Evolutionary conservation across 2,888 invertebrate genomes (phyloP).

Genomic region (Conomelus anceps): DNA sequence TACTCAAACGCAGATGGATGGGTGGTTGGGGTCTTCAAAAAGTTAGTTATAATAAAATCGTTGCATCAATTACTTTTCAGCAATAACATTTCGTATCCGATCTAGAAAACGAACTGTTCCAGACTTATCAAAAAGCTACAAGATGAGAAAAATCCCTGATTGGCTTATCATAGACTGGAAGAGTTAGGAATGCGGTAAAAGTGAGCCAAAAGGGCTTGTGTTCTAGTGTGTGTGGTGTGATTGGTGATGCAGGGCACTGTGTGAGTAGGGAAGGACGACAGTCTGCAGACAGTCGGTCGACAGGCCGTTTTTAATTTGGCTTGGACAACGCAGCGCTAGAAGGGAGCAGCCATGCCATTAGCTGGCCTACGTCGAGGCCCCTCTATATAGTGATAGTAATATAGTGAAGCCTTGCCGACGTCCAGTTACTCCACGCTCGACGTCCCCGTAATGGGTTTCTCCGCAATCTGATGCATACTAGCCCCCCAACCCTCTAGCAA

Average conservation of each 20-base stretch:
- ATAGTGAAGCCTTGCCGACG: too few relatives aligned
- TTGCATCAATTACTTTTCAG: too few relatives aligned
- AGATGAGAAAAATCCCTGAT: not conserved
- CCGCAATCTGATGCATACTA: not conserved
- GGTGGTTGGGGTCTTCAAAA: too few relatives aligned
- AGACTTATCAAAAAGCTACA: too few relatives aligned
- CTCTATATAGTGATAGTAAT: too few relatives aligned
- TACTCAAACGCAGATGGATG: too few relatives aligned
- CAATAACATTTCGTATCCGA: too few relatives aligned
- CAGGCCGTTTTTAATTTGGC: not conserved
- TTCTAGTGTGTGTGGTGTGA: not conserved
- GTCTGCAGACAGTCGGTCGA: not conserved
- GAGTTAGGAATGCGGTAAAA: not conserved
- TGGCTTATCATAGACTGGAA: not conserved
- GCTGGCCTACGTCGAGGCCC: not conserved
- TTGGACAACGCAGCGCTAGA: not conserved
- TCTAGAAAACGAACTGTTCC: too few relatives aligned
- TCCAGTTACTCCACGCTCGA: not conserved
- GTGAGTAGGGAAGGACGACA: not conserved
- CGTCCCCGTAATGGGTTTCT: constrained; percentile 2
- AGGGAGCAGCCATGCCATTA: constrained; percentile 2
- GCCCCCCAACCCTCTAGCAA: not conserved
- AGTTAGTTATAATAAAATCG: too few relatives aligned
- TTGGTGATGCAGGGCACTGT: not conserved
- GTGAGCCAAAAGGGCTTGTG: not conserved